These are phyloP conservation scores for Lacanobia oleracea DNA, from an alignment of 2,888 invertebrate genomes.

Conservation along the genomic window DNA sequence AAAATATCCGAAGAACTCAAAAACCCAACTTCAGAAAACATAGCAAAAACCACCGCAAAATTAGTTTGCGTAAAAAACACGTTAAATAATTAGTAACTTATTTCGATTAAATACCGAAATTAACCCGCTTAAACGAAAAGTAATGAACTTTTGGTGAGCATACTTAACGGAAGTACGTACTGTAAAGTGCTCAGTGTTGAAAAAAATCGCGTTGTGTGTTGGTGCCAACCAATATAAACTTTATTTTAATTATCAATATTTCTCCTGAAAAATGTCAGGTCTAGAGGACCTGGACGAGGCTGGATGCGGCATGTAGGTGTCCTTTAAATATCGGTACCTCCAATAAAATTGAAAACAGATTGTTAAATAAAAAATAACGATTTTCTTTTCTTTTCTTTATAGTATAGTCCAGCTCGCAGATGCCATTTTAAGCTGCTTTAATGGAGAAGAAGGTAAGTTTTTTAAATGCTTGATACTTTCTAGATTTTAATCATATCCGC, in stretches of 20 bases:
- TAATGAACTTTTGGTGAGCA: background rate
- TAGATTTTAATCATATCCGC: background rate
- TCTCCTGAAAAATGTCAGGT: background rate
- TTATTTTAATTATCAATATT: background rate
- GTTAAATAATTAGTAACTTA: background rate
- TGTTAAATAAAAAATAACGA: background rate
- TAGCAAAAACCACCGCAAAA: background rate
- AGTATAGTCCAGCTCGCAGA: background rate
- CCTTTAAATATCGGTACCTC: background rate
- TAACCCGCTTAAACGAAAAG: background rate
- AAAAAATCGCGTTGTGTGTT: background rate
- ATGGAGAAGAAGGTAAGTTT: background rate
- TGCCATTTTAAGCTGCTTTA: background rate
- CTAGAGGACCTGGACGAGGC: too few relatives aligned
- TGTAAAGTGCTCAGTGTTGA: background rate
- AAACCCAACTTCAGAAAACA: background rate
- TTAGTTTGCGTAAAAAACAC: background rate
- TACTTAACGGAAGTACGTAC: background rate
- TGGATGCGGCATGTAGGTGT: too few relatives aligned
- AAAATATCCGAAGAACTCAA: background rate
- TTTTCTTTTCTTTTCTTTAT: background rate
- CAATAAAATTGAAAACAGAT: background rate
- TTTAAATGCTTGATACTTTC: too few relatives aligned
- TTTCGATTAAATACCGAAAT: background rate
- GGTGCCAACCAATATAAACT: background rate